Base-by-base conservation (phyloP, 2,113 vertebrate genomes). In the Sclerurus mexicanus region DNA sequence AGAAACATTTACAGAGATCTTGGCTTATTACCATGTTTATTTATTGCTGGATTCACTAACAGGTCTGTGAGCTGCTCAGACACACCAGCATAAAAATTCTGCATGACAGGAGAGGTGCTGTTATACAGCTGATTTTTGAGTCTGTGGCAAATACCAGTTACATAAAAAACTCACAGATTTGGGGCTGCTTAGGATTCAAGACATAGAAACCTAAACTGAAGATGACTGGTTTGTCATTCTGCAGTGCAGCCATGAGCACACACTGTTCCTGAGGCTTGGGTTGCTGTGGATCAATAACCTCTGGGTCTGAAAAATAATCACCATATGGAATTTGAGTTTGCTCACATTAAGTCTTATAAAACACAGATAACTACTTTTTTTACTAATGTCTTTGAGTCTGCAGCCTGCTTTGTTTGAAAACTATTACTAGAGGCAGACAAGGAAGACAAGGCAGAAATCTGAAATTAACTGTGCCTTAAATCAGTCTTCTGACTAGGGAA, bases 21-120 rank as follows among this genome's bases (percentile, higher is more conserved):
- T 72, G 40, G 30, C 63, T 93, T 90, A 81, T 93, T 93, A 49
- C 60, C 44, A 55, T 74, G 47, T 92, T 94, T 94, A n/a, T 96
- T 85, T 96, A 58, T 92, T 86, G 56, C 76, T 88, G 79, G 82
- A 80, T 90, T 85, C n/a, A 68, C 37, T 75, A 89, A 46, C 56
- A 87, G 73, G 56, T 90, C 72, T 93, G 67, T 58, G 6, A 81
- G 56, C 60, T 71, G 44, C 40, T 42, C 40, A 80, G 69, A 59
- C 27, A 80, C 39, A 86, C 5, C 68, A 74, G 31, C 31, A 49
- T 68, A 67, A 90, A 83, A 74, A 81, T 74, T 67, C 78, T 86
- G 40, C 79, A 46, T 5, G 81, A 74, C 14, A 53, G 11, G 78
- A 77, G 44, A 75, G 22, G 7, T 86, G 67, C 53, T 88, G 49